Conservation (phyloP, 2,113 vertebrate species). For the Bufo bufo region DNA sequence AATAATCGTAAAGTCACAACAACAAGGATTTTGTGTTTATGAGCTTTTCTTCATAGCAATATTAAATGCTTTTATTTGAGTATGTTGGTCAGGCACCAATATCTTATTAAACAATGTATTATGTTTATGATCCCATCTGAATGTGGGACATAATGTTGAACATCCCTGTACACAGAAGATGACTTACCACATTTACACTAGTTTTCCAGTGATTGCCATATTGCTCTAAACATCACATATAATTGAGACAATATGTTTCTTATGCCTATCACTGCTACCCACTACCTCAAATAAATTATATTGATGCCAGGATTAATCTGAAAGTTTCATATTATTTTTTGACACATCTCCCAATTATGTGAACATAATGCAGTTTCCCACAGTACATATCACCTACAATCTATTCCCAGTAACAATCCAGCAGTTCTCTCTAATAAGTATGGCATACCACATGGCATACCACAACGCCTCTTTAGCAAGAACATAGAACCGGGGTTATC, state of each 20-base stretch:
- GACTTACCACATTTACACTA: not conserved
- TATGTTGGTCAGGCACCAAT: too few species aligned
- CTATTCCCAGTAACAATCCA: not conserved
- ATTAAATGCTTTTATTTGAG: too few species aligned
- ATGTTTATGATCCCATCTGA: too few species aligned
- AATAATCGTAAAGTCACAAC: too few species aligned
- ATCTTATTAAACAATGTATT: too few species aligned
- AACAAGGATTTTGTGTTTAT: too few species aligned
- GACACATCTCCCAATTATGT: not conserved
- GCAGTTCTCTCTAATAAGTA: not conserved
- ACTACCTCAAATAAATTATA: not conserved
- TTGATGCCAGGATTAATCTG: not conserved
- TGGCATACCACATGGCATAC: not conserved
- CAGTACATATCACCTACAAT: not conserved
- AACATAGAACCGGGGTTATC: not conserved
- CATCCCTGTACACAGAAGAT: not conserved
- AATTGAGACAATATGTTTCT: not conserved
- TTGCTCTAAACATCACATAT: not conserved
- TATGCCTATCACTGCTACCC: not conserved
- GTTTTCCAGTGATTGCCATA: not conserved
- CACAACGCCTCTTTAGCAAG: not conserved
- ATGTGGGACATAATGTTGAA: not conserved
- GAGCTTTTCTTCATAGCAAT: too few species aligned
- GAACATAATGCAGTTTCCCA: not conserved
- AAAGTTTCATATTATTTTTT: not conserved